Percentiles rank a stretch among this genome's conserved stretches.
Evolutionary conservation across 2,113 vertebrate genomes (phyloP).

Genomic region (Mormyrus lacerda): DNA sequence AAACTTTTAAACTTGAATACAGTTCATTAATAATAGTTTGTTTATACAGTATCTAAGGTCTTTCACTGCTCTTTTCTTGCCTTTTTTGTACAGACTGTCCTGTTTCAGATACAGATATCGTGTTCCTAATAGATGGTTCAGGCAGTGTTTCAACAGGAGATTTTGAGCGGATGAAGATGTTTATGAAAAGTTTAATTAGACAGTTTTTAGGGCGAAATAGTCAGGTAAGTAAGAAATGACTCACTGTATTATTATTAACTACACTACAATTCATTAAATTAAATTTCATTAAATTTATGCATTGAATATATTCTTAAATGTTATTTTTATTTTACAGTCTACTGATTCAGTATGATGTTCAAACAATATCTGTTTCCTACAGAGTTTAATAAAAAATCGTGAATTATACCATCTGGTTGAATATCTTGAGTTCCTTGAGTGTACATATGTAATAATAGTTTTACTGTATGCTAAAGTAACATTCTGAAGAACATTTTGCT

Average conservation of each 20-base stretch:
- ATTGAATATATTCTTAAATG: background rate
- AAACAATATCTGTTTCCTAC: background rate
- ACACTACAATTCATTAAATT: background rate
- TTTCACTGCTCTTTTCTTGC: background rate
- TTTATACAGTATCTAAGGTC: background rate
- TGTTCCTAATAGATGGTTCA: constrained; percentile 59
- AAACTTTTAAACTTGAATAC: background rate
- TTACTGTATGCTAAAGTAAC: background rate
- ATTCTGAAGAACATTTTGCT: background rate
- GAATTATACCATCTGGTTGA: background rate
- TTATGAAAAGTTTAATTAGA: constrained; percentile 40
- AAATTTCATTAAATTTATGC: background rate
- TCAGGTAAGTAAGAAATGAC: constrained; percentile 30
- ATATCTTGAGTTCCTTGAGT: background rate
- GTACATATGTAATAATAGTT: background rate
- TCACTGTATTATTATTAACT: background rate
- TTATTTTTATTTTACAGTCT: background rate
- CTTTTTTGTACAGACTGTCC: constrained; percentile 44
- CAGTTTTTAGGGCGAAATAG: constrained; percentile 25
- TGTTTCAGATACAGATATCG: constrained; percentile 44
- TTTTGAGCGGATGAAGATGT: constrained; percentile 39
- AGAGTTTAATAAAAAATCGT: background rate
- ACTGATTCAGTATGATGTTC: background rate
- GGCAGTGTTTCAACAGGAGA: rapidly evolving
- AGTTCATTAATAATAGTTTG: background rate